Base-by-base conservation (phyloP, 2,797 vertebrate species). In the Luscinia luscinia region DNA sequence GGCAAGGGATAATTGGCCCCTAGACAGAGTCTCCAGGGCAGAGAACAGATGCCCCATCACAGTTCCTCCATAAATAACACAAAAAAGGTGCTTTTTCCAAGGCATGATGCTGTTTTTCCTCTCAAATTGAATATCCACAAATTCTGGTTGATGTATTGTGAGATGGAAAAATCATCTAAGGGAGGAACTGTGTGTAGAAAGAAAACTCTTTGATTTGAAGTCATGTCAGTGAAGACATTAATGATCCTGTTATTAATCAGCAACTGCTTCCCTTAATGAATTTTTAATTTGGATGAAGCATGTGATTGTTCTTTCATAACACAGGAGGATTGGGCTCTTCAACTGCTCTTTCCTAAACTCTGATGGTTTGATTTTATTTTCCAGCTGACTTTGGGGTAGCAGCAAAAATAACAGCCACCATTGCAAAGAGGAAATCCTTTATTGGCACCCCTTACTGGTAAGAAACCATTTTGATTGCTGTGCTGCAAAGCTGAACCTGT, bases 361-460 rank as follows among this genome's bases (percentile, higher is more conserved):
- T 43, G 77, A 14, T 88, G n/a, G 30, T 91, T 94, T 85, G 30
- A 43, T 91, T 95, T 87, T 41, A 5, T 87, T 91, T 91, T 95
- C 55, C 97, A 99, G 99, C 99, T 94, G 99, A 99, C 96, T 99
- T 99, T 61, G 99, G 99, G 86, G 99, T 99, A 14, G 99, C 99
- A 76, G 99, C 99, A 96, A 99, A 99, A 98, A 99, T 99, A 97
- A 99, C 99, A 68, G 99, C 99, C 86, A 99, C 99, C 68, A 99
- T 99, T 90, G 99, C 99, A 58, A 99, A 99, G 96, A 99, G 99
- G 96, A 99, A 99, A 97, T 99, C 99, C 38, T 99, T 99, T 92
- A 99, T 99, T 73, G 99, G 99, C 96, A 99, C 99, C 20, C 99
- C 99, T 94, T 99, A 99, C 93, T 99, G 99, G 99, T 99, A 97